These are phyloP conservation scores for Hylomyscus alleni DNA, from an alignment of 2,797 vertebrate genomes.

Conservation along the genomic window DNA sequence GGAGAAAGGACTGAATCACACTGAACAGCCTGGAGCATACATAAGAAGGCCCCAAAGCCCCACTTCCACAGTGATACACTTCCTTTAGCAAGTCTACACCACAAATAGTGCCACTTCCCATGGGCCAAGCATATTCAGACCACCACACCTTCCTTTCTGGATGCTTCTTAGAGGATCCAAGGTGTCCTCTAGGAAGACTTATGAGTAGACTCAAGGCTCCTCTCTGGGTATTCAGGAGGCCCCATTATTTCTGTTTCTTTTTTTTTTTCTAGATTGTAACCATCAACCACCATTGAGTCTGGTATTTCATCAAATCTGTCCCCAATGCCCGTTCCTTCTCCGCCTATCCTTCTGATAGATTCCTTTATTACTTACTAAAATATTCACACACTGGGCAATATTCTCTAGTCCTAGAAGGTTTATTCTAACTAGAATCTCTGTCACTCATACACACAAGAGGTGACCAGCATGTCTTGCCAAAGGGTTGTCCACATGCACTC, in stretches of 20 bases:
- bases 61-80: neutral
- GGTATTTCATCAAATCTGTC: neutral
- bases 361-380: neutral
- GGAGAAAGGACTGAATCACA: neutral
- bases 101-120: neutral
- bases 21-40: neutral
- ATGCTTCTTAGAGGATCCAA: slow-evolving; percentile 16
- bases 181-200: neutral
- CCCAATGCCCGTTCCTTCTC: neutral
- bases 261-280: slow-evolving; percentile 10
- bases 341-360: neutral
- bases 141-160: neutral
- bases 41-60: neutral
- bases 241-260: neutral
- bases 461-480: neutral
- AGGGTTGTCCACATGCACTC: neutral
- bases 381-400: neutral
- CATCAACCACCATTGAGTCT: neutral
- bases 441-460: neutral
- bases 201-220: neutral
- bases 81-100: neutral
- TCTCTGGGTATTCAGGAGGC: neutral
- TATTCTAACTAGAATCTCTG: neutral
- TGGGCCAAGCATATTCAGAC: neutral
- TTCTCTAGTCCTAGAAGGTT: neutral